Conservation (phyloP, 2,797 vertebrate species). For the Kryptopterus vitreolus region DNA sequence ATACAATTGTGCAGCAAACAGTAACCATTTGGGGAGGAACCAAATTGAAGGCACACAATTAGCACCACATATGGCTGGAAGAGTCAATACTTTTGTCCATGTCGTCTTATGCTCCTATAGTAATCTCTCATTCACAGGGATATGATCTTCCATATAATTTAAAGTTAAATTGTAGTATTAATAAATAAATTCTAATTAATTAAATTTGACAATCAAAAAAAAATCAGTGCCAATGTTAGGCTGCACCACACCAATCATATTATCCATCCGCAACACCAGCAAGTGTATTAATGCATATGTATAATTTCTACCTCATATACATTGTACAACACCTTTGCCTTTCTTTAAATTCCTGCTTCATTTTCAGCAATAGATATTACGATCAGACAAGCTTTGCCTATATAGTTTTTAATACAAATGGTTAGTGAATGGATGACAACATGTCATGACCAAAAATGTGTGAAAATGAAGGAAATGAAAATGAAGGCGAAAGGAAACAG, state of each 20-base stretch:
- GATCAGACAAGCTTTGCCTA: background rate
- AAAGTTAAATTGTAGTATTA: background rate
- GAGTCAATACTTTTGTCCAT: no score
- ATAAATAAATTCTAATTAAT: no score
- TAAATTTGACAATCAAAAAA: no score
- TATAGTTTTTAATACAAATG: no score
- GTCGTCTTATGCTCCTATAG: background rate
- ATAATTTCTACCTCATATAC: no score
- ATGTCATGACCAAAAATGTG: background rate
- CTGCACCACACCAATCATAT: background rate
- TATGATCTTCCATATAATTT: background rate
- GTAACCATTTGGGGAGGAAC: no score
- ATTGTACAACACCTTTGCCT: background rate
- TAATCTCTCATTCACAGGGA: background rate
- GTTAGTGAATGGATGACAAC: background rate
- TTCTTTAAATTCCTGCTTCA: background rate
- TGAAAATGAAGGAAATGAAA: slow-evolving; percentile 15
- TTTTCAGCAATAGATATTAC: background rate
- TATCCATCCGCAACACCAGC: background rate
- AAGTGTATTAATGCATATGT: background rate
- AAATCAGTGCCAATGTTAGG: background rate
- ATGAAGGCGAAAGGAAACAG: background rate
- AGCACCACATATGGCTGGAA: no score
- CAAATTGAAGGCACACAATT: no score
- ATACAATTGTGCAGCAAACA: no score